A percentile compares a stretch with the other conserved stretches of the same genome.
Conservation (phyloP, 2,797 vertebrate genomes). For the Enteromius viviparus region DNA sequence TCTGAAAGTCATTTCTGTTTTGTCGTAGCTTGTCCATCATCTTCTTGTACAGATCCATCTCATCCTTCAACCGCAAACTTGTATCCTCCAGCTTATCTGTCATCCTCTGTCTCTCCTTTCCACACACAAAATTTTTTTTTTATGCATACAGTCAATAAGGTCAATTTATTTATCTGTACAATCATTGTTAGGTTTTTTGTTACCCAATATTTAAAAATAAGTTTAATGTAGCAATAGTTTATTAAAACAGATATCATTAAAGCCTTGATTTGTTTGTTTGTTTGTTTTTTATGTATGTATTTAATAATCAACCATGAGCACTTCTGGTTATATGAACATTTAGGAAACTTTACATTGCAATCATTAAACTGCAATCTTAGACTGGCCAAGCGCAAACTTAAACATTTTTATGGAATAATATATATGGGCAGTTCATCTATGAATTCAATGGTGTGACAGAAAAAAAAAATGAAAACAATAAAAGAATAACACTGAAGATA, state of each 20-base stretch:
- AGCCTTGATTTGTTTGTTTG: not conserved
- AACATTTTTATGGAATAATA: no score
- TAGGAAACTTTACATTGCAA: not conserved
- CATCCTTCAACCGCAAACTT: constrained; percentile 92
- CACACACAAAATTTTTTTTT: not conserved
- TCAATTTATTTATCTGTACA: not conserved
- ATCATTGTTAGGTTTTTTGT: not conserved
- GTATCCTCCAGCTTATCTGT: constrained; percentile 94
- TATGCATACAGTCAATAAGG: not conserved
- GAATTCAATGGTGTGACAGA: no score
- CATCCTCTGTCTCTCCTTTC: constrained; percentile 94
- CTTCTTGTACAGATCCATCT: constrained; percentile 96
- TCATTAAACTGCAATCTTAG: no score
- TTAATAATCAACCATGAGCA: not conserved
- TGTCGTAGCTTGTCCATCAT: constrained; percentile 97
- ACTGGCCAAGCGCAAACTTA: no score
- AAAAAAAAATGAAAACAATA: no score
- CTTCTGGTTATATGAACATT: not conserved
- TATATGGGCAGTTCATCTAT: no score
- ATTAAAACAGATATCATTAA: not conserved
- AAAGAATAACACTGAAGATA: no score
- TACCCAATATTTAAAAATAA: not conserved
- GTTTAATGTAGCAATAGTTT: not conserved
- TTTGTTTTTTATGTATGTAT: no score
- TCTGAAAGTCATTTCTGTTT: constrained; percentile 91